Conservation (phyloP, 1,140 invertebrate genomes). For the Coenobita brevimanus region DNA sequence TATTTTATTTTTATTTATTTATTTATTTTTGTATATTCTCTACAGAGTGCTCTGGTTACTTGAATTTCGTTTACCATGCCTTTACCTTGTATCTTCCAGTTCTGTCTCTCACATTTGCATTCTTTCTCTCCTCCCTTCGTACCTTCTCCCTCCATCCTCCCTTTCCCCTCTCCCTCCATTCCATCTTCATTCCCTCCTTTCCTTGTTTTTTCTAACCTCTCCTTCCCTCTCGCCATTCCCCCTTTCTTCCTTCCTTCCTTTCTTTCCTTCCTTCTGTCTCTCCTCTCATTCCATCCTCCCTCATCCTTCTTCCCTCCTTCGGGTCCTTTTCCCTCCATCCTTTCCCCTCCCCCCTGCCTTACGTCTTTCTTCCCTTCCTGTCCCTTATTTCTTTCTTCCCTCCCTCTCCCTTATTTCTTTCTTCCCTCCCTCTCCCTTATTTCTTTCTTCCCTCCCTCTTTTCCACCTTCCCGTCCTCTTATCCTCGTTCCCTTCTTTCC, state of each 20-base stretch:
- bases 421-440: not conserved
- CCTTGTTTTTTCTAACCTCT: not conserved
- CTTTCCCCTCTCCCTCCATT: not conserved
- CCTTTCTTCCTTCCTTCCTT: not conserved
- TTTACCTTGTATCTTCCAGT: no score
- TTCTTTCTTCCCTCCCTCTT: not conserved
- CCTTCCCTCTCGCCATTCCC: not conserved
- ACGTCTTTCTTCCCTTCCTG: not conserved
- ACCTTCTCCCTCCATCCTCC: not conserved
- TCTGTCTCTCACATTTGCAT: conserved; percentile 29
- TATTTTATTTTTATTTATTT: no score
- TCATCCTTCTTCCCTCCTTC: not conserved
- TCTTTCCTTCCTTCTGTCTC: conserved; percentile 41
- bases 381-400: no score
- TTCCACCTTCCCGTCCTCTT: conserved; percentile 30
- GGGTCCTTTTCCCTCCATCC: not conserved
- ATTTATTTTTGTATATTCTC: no score
- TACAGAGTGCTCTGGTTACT: no score
- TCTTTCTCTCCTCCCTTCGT: conserved; percentile 10
- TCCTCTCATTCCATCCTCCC: not conserved
- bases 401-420: not conserved
- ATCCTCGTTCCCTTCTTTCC: not conserved
- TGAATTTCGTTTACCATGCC: no score
- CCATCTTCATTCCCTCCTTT: not conserved
- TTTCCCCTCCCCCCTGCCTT: not conserved